Evolutionary conservation across 2,888 invertebrate genomes (phyloP), one percentile per base, ranked within the genome.

Genomic region (Griposia aprilina): DNA sequence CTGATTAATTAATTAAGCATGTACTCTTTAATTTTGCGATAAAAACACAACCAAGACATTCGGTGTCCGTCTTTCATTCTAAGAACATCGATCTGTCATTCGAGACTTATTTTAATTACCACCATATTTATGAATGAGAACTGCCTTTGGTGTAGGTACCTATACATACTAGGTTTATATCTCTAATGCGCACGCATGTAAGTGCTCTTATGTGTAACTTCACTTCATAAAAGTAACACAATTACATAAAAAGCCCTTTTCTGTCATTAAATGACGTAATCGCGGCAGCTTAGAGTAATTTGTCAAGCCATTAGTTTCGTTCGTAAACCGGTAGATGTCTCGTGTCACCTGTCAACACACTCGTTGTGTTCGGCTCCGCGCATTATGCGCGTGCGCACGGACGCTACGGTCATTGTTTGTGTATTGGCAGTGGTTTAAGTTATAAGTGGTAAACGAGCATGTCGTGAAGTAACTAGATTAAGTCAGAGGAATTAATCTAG

Each of bases 311-410:
- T 84, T 84, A 45, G 74, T 75, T 77, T 60, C 30, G 63, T 79
- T 70, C 81, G 78, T 86, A 84, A 60, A 78, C 71, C 55, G 59
- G 76, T 81, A 79, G 82, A 76, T 82, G 85, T 79, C 67, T 48
- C 75, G 74, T 80, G 84, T 86, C 86, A 79, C 30, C 82, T 88
- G 90, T 90, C 89, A 89, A 90, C 85, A 90, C 88, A 87, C 84
- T 81, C 79, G 87, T 85, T 86, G 79, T 87, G 87, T 79, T 78
- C 70, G 76, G 74, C 74, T 80, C 66, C 73, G 83, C 72, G 83
- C 78, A 83, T 87, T 75, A 78, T 81, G 90, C 90, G 90, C 86
- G 87, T 88, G 88, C 86, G 88, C 89, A 84, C 84, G 81, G 80
- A 82, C 86, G 85, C 74, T 63, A 83, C 78, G 83, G 74, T 83